Percentiles rank a stretch among this genome's conserved stretches.
Evolutionary conservation across 2,888 invertebrate species (phyloP).

Genomic region (Halictus ligatus): DNA sequence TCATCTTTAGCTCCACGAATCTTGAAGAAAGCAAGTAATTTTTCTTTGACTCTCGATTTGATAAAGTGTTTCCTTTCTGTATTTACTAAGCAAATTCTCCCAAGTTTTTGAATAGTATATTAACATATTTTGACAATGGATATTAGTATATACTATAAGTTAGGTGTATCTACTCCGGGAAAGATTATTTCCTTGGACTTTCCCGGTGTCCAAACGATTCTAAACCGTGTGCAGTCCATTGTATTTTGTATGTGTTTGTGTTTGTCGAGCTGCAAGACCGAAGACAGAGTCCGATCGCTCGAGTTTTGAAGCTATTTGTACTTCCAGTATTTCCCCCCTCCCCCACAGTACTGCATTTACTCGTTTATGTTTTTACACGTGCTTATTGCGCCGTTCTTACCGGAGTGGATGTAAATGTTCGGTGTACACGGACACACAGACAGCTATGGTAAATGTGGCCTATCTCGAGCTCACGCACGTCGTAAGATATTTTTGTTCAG

Average conservation of each 20-base stretch:
- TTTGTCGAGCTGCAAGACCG: constrained; percentile 33
- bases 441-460: constrained; percentile 34
- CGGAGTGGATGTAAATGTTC: constrained; percentile 29
- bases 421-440: constrained; percentile 18
- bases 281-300: constrained; percentile 16
- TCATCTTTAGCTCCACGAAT: not conserved
- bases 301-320: constrained; percentile 38
- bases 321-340: not conserved
- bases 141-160: not conserved
- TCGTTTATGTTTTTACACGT: not conserved
- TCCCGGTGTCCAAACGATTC: not conserved
- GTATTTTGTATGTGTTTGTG: not conserved
- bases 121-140: not conserved
- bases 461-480: constrained; percentile 35
- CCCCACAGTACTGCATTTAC: not conserved
- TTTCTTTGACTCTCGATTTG: not conserved
- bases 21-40: not conserved
- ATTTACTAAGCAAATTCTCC: not conserved
- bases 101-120: not conserved
- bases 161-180: constrained; percentile 8
- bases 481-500: constrained; percentile 51
- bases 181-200: constrained; percentile 40
- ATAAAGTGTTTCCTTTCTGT: not conserved
- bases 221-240: not conserved
- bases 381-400: constrained; percentile 9